phyloP scores from a whole-genome alignment of 2,113 vertebrate species.

The Leucoraja erinaceus region DNA sequence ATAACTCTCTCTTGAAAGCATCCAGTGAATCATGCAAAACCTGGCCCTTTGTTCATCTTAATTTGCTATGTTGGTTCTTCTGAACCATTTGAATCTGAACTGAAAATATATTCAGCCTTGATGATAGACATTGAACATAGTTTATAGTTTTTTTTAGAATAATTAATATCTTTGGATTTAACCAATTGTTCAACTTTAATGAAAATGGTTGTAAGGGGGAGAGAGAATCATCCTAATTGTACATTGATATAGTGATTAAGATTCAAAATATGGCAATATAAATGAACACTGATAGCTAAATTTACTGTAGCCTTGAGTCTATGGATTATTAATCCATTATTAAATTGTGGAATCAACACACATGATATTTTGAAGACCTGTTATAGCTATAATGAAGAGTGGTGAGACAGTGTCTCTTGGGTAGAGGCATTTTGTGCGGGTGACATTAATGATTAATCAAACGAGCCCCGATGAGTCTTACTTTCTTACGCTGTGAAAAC shows the following conservation, averaged over 20 bases:
- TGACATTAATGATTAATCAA: conserved; percentile 11
- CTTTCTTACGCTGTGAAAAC: too few relatives aligned
- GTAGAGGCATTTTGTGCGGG: neutral
- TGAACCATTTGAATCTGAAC: neutral
- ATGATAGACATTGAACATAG: too few relatives aligned
- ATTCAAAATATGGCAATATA: neutral
- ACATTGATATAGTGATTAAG: neutral
- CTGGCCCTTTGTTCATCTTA: neutral
- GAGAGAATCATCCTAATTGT: neutral
- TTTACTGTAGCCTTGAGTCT: neutral
- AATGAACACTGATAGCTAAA: neutral
- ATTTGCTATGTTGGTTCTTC: neutral
- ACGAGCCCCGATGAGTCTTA: neutral
- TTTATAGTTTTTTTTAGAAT: too few relatives aligned
- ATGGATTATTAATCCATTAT: neutral
- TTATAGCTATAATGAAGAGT: neutral
- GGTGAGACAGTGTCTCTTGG: neutral
- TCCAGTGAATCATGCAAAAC: neutral
- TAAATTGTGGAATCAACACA: neutral
- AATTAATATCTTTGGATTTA: neutral
- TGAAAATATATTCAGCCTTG: neutral
- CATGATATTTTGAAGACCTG: neutral
- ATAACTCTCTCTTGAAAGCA: too few relatives aligned
- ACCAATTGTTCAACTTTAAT: neutral
- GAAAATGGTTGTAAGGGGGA: neutral